Evolutionary conservation across 2,113 vertebrate genomes (phyloP).

Genomic region (Callipepla californica): DNA sequence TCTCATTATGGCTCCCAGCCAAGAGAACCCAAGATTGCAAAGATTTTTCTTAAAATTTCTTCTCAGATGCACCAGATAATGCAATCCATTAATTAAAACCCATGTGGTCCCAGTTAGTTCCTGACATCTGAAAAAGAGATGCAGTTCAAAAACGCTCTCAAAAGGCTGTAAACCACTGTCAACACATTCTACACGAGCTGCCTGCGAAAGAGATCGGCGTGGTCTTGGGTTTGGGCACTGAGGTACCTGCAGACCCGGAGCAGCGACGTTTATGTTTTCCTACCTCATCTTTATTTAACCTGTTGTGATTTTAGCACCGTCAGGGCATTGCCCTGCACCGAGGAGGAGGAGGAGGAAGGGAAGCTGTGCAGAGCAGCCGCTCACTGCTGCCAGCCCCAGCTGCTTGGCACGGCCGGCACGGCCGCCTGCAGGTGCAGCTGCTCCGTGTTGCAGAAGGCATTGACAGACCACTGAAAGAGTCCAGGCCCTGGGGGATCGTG

Average conservation of each 20-base stretch:
- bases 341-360: not conserved
- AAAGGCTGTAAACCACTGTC: not conserved
- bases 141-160: not conserved
- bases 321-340: not conserved
- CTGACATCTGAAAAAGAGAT: constrained; percentile 14
- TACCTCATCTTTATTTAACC: not conserved
- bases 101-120: not conserved
- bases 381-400: not conserved
- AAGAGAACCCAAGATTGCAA: constrained; percentile 27
- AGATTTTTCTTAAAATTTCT: constrained; percentile 10
- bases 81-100: constrained; percentile 32
- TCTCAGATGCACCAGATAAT: not conserved
- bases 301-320: not conserved
- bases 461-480: not conserved
- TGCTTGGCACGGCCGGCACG: not conserved
- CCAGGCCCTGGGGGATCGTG: not conserved
- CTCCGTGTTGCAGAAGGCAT: not conserved
- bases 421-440: constrained; percentile 23
- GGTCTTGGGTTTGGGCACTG: not conserved
- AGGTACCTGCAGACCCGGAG: not conserved
- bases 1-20: constrained; percentile 45
- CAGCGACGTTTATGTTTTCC: not conserved
- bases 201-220: not conserved
- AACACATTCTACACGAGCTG: not conserved
- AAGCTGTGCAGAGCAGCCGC: not conserved